Conservation (phyloP, 92 coral and sea anemone species). For the Porites divaricata region DNA sequence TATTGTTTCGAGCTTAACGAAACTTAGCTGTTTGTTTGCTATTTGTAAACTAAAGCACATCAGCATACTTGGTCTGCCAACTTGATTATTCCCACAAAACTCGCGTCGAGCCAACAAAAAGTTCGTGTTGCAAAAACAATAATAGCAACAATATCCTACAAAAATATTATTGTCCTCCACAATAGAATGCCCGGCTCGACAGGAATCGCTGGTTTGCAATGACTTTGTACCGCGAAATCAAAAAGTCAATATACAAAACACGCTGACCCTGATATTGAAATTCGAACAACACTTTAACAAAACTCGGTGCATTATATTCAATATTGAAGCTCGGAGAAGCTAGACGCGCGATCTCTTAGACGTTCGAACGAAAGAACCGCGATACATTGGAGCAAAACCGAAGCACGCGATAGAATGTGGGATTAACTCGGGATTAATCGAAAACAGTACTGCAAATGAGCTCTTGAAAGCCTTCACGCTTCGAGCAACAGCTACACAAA, state of each 20-base stretch:
- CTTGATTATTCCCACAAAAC: background rate
- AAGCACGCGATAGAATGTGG: background rate
- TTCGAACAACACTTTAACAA: background rate
- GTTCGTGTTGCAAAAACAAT: background rate
- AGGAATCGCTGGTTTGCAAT: background rate
- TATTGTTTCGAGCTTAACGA: background rate
- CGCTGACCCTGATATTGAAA: no score
- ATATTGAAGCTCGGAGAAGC: background rate
- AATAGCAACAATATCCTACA: no score
- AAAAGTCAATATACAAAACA: conserved; percentile 3
- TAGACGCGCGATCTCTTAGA: background rate
- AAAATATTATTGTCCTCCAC: no score
- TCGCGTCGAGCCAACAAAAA: background rate
- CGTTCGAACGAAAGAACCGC: background rate
- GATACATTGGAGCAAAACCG: background rate
- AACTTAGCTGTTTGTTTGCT: conserved; percentile 18
- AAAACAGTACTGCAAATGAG: background rate
- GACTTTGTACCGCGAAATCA: background rate
- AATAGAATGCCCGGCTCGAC: conserved; percentile 9
- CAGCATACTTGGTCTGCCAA: background rate
- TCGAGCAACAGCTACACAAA: background rate
- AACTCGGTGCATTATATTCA: background rate
- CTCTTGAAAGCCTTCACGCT: background rate
- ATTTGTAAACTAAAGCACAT: background rate
- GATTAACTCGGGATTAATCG: background rate